phyloP scores from a whole-genome alignment of 2,888 invertebrate genomes.

The Dicroscelio sp. region DNA sequence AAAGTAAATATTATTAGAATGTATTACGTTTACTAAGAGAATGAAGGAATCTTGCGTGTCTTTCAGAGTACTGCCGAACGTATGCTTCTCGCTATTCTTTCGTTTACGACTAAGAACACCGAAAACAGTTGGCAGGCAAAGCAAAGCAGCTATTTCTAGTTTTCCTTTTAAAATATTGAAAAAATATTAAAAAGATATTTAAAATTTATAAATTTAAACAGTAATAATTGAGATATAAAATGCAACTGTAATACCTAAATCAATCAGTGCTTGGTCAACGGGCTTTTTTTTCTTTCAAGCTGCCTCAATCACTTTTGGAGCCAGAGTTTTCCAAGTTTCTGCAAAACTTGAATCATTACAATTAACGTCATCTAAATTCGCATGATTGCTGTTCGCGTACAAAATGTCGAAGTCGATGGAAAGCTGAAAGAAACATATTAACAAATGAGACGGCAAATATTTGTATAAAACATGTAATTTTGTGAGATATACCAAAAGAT shows the following conservation, averaged over 20 bases:
- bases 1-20: too few relatives aligned
- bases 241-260: too few relatives aligned
- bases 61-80: background rate
- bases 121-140: background rate
- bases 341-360: too few relatives aligned
- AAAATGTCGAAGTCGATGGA: background rate
- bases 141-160: background rate
- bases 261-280: background rate
- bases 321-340: too few relatives aligned
- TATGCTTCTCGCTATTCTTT: background rate
- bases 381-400: background rate
- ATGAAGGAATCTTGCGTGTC: background rate
- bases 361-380: too few relatives aligned
- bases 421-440: too few relatives aligned
- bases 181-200: background rate
- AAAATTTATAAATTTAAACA: too few relatives aligned
- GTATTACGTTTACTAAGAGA: too few relatives aligned
- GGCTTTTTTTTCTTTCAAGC: background rate
- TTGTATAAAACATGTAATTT: background rate
- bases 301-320: background rate
- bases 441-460: background rate
- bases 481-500: constrained; percentile 36
- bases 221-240: too few relatives aligned
- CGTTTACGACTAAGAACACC: background rate
- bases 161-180: background rate